Conservation (phyloP, 1,140 invertebrate genomes). For the Drosophila punjabiensis region DNA sequence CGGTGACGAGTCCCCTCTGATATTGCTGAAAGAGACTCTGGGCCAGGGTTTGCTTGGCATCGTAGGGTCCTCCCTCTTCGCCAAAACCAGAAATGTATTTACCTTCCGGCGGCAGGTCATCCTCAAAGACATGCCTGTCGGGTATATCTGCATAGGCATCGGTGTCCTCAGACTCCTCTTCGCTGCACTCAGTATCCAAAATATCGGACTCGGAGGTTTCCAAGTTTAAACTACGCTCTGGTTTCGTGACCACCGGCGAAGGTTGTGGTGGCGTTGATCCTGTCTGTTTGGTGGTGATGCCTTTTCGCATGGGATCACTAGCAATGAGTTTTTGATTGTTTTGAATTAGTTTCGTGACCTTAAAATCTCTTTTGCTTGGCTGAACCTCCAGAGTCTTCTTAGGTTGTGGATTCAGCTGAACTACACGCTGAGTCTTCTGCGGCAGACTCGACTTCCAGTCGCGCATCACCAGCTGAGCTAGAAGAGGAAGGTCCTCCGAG, state of each 20-base stretch:
- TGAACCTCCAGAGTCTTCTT: background rate
- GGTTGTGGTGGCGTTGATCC: background rate
- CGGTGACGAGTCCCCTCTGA: background rate
- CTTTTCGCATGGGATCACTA: background rate
- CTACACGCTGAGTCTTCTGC: background rate
- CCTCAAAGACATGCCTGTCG: constrained; percentile 63
- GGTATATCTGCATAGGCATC: constrained; percentile 62
- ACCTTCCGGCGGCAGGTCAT: constrained; percentile 43
- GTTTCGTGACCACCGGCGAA: background rate
- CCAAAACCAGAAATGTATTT: constrained; percentile 41
- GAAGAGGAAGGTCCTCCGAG: constrained; percentile 50
- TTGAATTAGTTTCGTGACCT: constrained; percentile 7
- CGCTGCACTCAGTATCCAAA: constrained; percentile 7
- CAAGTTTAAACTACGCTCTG: background rate
- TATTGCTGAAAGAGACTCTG: constrained; percentile 15
- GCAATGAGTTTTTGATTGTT: constrained; percentile 24
- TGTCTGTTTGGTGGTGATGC: background rate
- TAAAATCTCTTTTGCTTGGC: background rate
- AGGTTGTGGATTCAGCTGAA: background rate
- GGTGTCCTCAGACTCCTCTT: constrained; percentile 20
- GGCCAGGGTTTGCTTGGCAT: constrained; percentile 1
- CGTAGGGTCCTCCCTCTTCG: constrained; percentile 55
- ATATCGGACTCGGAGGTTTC: constrained; percentile 30
- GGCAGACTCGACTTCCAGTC: background rate
- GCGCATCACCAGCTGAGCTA: constrained; percentile 54